phyloP scores from a whole-genome alignment of 1,140 invertebrate species.

The Sipha flava region DNA sequence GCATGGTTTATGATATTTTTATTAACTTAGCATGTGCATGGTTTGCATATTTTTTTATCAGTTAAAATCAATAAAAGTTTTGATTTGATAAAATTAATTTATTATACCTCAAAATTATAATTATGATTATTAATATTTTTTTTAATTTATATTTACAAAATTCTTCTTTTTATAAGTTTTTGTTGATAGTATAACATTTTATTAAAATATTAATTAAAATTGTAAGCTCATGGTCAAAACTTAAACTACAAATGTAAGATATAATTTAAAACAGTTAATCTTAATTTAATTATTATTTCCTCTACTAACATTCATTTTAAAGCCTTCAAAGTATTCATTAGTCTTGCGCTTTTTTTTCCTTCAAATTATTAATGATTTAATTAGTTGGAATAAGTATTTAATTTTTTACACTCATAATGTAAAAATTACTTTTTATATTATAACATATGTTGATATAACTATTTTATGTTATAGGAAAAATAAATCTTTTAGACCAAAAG shows the following conservation, averaged over 20 bases:
- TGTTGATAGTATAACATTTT: too few species aligned
- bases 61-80: neutral
- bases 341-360: neutral
- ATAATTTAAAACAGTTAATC: too few species aligned
- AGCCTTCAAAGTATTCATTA: neutral
- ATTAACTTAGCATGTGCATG: neutral
- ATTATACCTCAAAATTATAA: neutral
- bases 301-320: too few species aligned
- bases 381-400: too few species aligned
- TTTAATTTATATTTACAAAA: too few species aligned
- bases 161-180: too few species aligned
- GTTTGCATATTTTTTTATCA: neutral
- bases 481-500: conserved; percentile 75
- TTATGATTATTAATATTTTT: too few species aligned
- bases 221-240: too few species aligned
- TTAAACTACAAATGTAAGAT: too few species aligned
- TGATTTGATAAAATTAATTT: neutral
- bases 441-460: neutral
- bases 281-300: too few species aligned
- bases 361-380: neutral
- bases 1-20: neutral
- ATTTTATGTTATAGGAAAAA: conserved; percentile 63
- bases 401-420: too few species aligned
- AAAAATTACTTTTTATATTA: neutral
- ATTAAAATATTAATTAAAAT: too few species aligned